Base-by-base conservation (phyloP, 2,113 vertebrate genomes). In the Zosterops japonicus region DNA sequence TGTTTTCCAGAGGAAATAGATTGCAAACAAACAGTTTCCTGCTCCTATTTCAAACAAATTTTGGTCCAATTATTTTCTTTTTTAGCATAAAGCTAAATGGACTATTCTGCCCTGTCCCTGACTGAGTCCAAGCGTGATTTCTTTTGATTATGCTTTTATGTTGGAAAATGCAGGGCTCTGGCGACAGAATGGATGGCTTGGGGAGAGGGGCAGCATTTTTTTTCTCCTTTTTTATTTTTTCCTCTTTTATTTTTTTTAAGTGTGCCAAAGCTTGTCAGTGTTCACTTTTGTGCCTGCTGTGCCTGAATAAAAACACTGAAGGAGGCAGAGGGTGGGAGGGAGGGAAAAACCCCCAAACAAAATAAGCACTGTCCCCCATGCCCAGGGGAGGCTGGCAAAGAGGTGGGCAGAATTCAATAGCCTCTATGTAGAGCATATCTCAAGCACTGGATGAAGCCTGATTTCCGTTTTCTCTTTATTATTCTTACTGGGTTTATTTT, bases 81-180 rank as follows among this genome's bases (percentile, higher is more conserved):
- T 98, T 98, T 97, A 97, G 95, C 96, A 97, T 98, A 96, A 98
- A 97, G 96, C 98, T 98, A 98, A 98, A 98, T 97, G 97, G 97
- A 96, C 97, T 97, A 97, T 97, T 98, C 96, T 96, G 84, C 94
- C 96, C 97, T 76, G 96, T 98, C 97, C 94, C 98, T 98, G 95
- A 86, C 97, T 97, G 98, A 98, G 97, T 84, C 21, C 79, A 96
- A 91, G 96, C 42, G 14, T 96, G 97, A 98, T 98, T 98, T 98
- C 98, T 98, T 97, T 97, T 98, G 97, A 98, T 98, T 98, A 97
- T 96, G 97, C 97, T 98, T 98, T 98, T 98, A 97, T 97, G 96
- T 86, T 93, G 83, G 63, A 95, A 98, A 97, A 96, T 82, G 69
- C 64, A 84, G 89, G 90, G 84, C 97, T 96, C 97, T 10, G 28